A percentile compares a stretch with the other conserved stretches of the same genome.
These are phyloP conservation scores for Melanotaenia maccullochi DNA, from an alignment of 2,797 vertebrate species.

Conservation along the genomic window DNA sequence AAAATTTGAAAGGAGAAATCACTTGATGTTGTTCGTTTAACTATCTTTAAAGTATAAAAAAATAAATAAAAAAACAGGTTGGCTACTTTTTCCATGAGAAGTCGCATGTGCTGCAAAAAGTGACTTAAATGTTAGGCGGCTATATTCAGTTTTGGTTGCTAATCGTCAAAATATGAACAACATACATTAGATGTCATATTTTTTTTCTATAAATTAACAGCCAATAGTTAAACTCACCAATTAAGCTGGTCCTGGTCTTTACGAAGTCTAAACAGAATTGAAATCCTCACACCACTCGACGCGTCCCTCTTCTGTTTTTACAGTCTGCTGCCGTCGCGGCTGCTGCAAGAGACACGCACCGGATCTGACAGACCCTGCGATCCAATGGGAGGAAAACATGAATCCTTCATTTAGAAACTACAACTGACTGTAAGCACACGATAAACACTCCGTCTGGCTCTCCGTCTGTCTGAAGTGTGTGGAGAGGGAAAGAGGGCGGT, in stretches of 20 bases:
- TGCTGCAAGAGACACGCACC: slow-evolving; percentile 17
- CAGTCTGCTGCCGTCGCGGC: slow-evolving; percentile 32
- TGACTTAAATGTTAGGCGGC: not conserved
- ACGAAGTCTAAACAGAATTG: not conserved
- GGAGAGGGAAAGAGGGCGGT: slow-evolving; percentile 19
- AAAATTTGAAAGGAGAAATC: not conserved
- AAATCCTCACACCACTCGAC: slow-evolving; percentile 18
- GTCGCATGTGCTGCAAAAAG: not conserved
- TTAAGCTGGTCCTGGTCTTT: slow-evolving; percentile 11
- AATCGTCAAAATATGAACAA: not conserved
- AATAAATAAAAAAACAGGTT: not conserved
- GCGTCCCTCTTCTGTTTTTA: slow-evolving; percentile 28
- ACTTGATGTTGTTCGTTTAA: not conserved
- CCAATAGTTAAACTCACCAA: slow-evolving; percentile 50
- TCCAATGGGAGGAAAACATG: slow-evolving; percentile 48
- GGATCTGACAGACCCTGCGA: slow-evolving; percentile 33
- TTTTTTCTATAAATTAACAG: not conserved
- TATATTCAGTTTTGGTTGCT: not conserved
- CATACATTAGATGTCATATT: not conserved
- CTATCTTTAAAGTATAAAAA: slow-evolving; percentile 4
- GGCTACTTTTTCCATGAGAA: not conserved
- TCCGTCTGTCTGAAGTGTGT: slow-evolving; percentile 32
- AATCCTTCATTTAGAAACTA: slow-evolving; percentile 58
- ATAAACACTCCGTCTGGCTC: slow-evolving; percentile 35
- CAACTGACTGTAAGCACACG: slow-evolving; percentile 26